Base-by-base conservation (phyloP, 2,113 vertebrate species). In the Mastomys coucha region DNA sequence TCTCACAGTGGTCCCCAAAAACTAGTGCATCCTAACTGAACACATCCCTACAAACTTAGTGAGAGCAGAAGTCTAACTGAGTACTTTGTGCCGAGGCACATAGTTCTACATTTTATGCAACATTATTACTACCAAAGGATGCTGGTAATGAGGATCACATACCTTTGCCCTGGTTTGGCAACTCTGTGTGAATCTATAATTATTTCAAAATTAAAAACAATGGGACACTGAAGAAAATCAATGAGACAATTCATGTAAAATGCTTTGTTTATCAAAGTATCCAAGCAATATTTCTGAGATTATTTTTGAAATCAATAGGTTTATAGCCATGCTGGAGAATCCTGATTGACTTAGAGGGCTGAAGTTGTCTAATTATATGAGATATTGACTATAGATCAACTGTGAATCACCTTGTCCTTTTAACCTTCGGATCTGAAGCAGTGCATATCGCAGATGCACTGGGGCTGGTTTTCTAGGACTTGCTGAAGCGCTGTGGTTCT, bases 251-350 rank as follows among this genome's bases (percentile, higher is more conserved):
- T 28, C n/a, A 5, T n/a, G 14, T 58, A 85, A 81, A 49, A 91
- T 94, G 49, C 69, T 91, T 93, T 88, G 91, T 82, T 84, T 93
- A 90, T 91, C 80, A 82, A 96, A 91, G 42, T 26, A 77, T 7
- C 36, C 20, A 82, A 84, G 51, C 39, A 78, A 45, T 70, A 78
- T 89, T 58, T 33, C 53, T 49, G 60, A 88, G 51, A 65, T 67
- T 93, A 60, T 42, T 91, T 87, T 81, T 81, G 63, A 28, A 93
- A 93, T 95, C 93, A 36, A 76, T 91, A 82, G 7, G 45, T 86
- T 69, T 81, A 82, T 28, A 87, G 39, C 33, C 65, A 63, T 63
- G 45, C 28, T 63, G 70, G 26, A 84, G 51, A 93, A 84, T 72
- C 24, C 39, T 63, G 75, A 88, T 67, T 81, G 82, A 73, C 33